phyloP scores from a whole-genome alignment of 1,140 invertebrate genomes.

The Drosophila subobscura region DNA sequence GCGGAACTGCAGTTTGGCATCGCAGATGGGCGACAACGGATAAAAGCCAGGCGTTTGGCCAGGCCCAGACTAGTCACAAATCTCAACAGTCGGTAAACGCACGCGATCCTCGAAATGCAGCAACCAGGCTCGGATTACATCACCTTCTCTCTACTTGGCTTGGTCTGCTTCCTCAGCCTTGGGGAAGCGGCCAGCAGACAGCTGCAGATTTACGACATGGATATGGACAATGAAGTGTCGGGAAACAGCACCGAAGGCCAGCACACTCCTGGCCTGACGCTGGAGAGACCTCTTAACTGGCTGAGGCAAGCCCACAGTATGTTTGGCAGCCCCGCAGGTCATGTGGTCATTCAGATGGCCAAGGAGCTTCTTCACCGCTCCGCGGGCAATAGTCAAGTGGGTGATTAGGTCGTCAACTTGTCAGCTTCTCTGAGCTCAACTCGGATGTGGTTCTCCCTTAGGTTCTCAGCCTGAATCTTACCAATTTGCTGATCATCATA shows the following conservation, averaged over 20 bases:
- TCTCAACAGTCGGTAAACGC: conserved; percentile 55
- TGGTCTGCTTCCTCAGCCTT: neutral
- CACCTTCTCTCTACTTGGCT: conserved; percentile 14
- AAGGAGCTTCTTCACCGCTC: conserved; percentile 88
- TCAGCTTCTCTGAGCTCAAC: neutral
- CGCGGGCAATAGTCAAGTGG: conserved; percentile 86
- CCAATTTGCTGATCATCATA: conserved; percentile 91
- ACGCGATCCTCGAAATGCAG: conserved; percentile 68
- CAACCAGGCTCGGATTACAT: conserved; percentile 36
- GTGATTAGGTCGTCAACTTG: conserved; percentile 78
- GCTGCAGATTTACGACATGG: conserved; percentile 20
- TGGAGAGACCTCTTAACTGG: conserved; percentile 79
- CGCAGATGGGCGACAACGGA: conserved; percentile 49
- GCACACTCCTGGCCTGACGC: neutral
- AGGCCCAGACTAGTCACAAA: conserved; percentile 50
- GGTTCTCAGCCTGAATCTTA: conserved; percentile 92
- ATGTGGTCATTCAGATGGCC: conserved; percentile 87
- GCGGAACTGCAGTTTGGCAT: conserved; percentile 44
- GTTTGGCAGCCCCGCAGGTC: conserved; percentile 84
- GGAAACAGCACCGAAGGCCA: conserved; percentile 10
- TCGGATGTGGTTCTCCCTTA: neutral
- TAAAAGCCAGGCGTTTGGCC: conserved; percentile 50
- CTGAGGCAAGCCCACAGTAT: conserved; percentile 84
- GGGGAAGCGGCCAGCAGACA: conserved; percentile 45
- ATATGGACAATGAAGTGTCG: conserved; percentile 9